Conservation (phyloP, 2,113 vertebrate species). For the Lethenteron reissneri region DNA sequence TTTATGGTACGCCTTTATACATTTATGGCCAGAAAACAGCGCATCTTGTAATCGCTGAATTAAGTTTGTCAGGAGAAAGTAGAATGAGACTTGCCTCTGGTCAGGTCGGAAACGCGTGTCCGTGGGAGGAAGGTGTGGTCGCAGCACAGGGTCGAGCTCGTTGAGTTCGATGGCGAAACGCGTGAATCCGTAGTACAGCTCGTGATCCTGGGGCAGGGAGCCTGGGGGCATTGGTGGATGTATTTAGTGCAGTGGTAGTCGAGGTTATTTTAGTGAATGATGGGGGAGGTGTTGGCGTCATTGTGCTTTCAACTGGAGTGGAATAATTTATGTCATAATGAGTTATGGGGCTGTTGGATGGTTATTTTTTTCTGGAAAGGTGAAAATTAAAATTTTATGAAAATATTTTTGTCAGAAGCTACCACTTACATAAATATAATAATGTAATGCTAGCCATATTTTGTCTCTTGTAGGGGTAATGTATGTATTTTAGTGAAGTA, state of each 20-base stretch:
- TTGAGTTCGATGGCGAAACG: conserved; percentile 93
- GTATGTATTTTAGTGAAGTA: no score
- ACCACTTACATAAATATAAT: no score
- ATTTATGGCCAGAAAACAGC: neutral
- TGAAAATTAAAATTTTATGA: neutral
- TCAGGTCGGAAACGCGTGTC: conserved; percentile 86
- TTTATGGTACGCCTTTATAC: neutral
- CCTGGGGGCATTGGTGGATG: conserved; percentile 24
- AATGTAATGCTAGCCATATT: no score
- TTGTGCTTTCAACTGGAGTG: conserved; percentile 9
- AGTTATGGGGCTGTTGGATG: neutral
- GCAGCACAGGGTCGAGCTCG: conserved; percentile 73
- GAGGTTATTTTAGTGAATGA: conserved; percentile 11
- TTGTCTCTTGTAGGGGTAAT: no score
- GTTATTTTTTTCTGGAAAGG: neutral
- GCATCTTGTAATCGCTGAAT: neutral
- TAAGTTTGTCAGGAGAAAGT: neutral
- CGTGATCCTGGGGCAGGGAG: conserved; percentile 87
- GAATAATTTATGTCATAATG: neutral
- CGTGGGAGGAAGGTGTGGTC: conserved; percentile 63
- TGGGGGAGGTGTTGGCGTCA: neutral
- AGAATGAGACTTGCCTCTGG: conserved; percentile 44
- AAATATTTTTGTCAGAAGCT: neutral
- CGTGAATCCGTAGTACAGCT: conserved; percentile 91
- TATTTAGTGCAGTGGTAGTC: conserved; percentile 6